These are phyloP conservation scores for Schrankia costaestrigalis DNA, from an alignment of 2,888 invertebrate species.

Conservation along the genomic window DNA sequence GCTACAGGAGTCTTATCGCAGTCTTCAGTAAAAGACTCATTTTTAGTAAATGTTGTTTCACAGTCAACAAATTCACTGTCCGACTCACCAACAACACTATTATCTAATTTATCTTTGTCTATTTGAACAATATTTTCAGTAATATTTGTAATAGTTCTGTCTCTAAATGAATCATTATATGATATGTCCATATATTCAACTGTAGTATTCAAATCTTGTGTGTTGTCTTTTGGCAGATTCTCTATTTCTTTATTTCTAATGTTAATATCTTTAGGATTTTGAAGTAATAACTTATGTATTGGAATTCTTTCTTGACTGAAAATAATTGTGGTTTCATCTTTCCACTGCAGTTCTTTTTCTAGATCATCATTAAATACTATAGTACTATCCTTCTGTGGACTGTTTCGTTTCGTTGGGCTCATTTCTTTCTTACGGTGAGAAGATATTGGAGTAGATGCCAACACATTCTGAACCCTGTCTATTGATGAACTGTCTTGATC, in stretches of 20 bases:
- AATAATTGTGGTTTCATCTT: constrained; percentile 65
- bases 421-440: constrained; percentile 42
- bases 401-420: constrained; percentile 49
- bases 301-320: constrained; percentile 68
- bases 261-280: constrained; percentile 26
- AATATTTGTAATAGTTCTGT: constrained; percentile 41
- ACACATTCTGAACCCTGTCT: constrained; percentile 20
- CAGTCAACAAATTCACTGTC: constrained; percentile 72
- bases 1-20: constrained; percentile 12
- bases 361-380: constrained; percentile 67
- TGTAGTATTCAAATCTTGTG: constrained; percentile 39
- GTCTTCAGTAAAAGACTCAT: constrained; percentile 32
- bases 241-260: constrained; percentile 19
- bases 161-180: constrained; percentile 46
- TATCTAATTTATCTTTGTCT: constrained; percentile 22
- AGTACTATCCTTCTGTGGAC: constrained; percentile 65
- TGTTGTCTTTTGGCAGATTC: constrained; percentile 1
- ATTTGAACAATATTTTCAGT: too few relatives aligned
- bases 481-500: constrained; percentile 17
- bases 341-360: constrained; percentile 68
- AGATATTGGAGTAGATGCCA: constrained; percentile 61
- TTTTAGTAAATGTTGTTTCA: constrained; percentile 65
- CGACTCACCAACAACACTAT: constrained; percentile 44
- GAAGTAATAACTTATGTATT: constrained; percentile 59
- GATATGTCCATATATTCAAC: constrained; percentile 69